Evolutionary conservation across 1,140 invertebrate genomes (phyloP).

Genomic region (Agrypnia vestita): DNA sequence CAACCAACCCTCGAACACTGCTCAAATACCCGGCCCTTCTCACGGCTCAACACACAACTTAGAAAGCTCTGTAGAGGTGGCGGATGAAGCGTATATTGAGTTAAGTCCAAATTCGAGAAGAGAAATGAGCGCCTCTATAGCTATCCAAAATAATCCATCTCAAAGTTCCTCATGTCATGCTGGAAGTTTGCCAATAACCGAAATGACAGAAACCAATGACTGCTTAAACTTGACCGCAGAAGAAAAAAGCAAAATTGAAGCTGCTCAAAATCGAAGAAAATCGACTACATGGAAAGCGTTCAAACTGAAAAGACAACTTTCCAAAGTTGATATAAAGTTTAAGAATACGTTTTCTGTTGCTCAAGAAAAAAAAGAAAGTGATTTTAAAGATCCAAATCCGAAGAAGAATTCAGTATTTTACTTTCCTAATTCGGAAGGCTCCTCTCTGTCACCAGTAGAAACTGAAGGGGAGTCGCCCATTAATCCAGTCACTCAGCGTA

Average conservation of each 20-base stretch:
- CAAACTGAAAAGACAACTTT: conserved; percentile 85
- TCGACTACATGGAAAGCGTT: conserved; percentile 81
- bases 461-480: conserved; percentile 51
- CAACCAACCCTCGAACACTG: conserved; percentile 3
- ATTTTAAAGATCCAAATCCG: conserved; percentile 63
- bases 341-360: conserved; percentile 77
- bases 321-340: conserved; percentile 85
- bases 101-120: conserved; percentile 54
- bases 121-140: conserved; percentile 55
- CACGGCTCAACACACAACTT: conserved; percentile 50
- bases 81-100: conserved; percentile 62
- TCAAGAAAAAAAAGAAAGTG: conserved; percentile 65
- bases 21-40: background rate
- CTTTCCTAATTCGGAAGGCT: conserved; percentile 66
- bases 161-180: conserved; percentile 59
- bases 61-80: conserved; percentile 61
- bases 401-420: conserved; percentile 71
- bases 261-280: conserved; percentile 70
- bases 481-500: background rate
- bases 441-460: conserved; percentile 67
- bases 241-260: conserved; percentile 59
- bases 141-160: conserved; percentile 20
- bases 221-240: conserved; percentile 57
- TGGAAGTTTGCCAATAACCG: conserved; percentile 61
- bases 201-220: conserved; percentile 53